Evolutionary conservation across 2,113 vertebrate species (phyloP), one percentile per base, ranked within the genome.

Genomic region (Promerops cafer): DNA sequence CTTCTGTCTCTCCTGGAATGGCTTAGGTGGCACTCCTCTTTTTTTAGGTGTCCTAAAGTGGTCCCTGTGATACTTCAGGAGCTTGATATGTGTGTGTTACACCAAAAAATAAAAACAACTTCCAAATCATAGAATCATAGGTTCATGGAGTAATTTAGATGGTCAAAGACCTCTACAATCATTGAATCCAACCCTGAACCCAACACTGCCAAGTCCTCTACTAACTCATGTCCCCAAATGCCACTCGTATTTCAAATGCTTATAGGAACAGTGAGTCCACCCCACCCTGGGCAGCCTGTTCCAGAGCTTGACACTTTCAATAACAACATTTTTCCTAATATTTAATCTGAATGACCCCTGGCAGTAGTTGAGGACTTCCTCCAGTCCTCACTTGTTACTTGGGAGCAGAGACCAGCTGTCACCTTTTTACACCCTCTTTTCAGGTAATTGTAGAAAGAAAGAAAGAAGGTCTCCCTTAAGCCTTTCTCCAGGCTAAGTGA

Each of bases 331-430:
- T 13, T 72, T 69, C 23, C 19, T 45, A 9, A 39, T 11, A 6
- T 26, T n/a, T 20, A 64, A 7, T 1, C 15, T 57, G 35, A 91
- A 31, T 17, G 4, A 69, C 1, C 16, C 10, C 30, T n/a, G 28
- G 4, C 0, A 0, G 13, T 72, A 16, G 15, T 6, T 45, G 27
- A 72, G 17, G 6, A 0, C 44, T 87, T 65, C 10, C 18, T 52
- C 33, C 31, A 2, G 2, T 50, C 22, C 17, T 45, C 0, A 0
- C 13, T 19, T 20, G 16, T n/a, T 7, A 1, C 39, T 7, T 13
- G 22, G 20, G 11, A 87, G 22, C 9, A 68, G n/a, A 83, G 24
- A 13, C 14, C 1, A 0, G 3, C 13, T 2, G 6, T 28, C 31
- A 11, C 7, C 5, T 45, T 1, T 0, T 16, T 23, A 2, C 42